Conservation (phyloP, 2,797 vertebrate species). For the Anas flavirostris region DNA sequence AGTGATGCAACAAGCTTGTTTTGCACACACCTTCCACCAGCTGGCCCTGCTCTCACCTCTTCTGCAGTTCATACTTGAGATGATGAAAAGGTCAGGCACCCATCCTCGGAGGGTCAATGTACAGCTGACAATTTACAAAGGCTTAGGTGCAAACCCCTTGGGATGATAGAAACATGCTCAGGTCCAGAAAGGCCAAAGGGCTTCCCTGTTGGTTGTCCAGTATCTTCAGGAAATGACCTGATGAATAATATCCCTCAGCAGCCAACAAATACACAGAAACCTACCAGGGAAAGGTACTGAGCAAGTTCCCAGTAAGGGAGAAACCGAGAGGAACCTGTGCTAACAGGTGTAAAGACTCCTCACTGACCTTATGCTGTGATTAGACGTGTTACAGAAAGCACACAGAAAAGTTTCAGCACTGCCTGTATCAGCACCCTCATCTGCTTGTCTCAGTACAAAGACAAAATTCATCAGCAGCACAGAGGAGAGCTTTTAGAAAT, state of each 20-base stretch:
- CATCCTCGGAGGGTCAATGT: not conserved
- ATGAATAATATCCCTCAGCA: not conserved
- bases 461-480: not conserved
- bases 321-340: not conserved
- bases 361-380: not conserved
- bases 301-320: not conserved
- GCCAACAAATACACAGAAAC: not conserved
- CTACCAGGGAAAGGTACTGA: not conserved
- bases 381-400: not conserved
- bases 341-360: not conserved
- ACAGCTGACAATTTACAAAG: not conserved
- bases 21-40: not conserved
- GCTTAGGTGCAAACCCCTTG: not conserved
- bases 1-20: not conserved
- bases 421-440: not conserved
- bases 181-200: not conserved
- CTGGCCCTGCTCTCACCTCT: not conserved
- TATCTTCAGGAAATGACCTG: not conserved
- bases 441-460: not conserved
- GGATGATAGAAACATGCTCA: not conserved
- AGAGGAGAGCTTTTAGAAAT: conserved; percentile 17
- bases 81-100: not conserved
- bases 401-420: not conserved
- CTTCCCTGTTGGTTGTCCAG: not conserved
- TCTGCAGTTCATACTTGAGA: fast-evolving